Percentiles rank a stretch among this genome's conserved stretches.
Conservation (phyloP, 2,888 invertebrate genomes). For the Tenodera sinensis region DNA sequence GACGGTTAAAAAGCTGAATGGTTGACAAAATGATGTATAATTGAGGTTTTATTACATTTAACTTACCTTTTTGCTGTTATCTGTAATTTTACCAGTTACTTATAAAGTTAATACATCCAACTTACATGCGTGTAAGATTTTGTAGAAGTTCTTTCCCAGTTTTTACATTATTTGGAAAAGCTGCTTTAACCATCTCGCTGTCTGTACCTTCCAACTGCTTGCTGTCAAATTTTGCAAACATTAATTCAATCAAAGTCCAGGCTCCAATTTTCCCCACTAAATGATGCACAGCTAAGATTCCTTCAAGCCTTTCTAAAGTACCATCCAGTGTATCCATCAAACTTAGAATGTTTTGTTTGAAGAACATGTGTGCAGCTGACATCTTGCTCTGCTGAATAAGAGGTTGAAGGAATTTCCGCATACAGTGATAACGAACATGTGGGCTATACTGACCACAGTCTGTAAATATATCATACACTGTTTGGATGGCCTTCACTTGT, state of each 20-base stretch:
- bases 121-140: conserved; percentile 9
- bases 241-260: conserved; percentile 42
- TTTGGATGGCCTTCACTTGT: conserved; percentile 7
- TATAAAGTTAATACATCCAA: not conserved
- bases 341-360: conserved; percentile 14
- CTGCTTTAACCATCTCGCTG: conserved; percentile 40
- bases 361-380: not conserved
- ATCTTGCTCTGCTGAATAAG: not conserved
- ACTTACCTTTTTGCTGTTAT: not conserved
- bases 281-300: conserved; percentile 30
- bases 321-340: conserved; percentile 34
- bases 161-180: conserved; percentile 34
- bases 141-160: conserved; percentile 41
- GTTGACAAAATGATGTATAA: too few relatives aligned
- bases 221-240: conserved; percentile 38
- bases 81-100: not conserved
- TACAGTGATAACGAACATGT: not conserved
- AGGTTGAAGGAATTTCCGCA: conserved; percentile 1
- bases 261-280: conserved; percentile 43
- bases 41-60: too few relatives aligned
- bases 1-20: too few relatives aligned
- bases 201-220: conserved; percentile 35
- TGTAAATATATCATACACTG: not conserved
- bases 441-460: not conserved
- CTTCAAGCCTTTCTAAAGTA: not conserved